phyloP scores from a whole-genome alignment of 2,113 vertebrate species.

The Tapirus terrestris region DNA sequence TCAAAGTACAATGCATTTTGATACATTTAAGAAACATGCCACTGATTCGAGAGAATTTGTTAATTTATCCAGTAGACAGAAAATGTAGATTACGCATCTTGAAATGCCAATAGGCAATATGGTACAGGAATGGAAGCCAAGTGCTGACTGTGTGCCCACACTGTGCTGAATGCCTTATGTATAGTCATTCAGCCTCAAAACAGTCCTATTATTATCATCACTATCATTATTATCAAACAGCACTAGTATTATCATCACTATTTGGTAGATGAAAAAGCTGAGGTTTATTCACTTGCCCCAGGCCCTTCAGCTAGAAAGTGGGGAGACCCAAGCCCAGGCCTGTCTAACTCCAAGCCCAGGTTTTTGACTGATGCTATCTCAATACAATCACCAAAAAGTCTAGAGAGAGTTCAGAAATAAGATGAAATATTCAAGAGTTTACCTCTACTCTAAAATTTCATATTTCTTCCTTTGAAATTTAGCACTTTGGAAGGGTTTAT shows the following conservation, averaged over 20 bases:
- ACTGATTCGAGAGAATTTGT: not conserved
- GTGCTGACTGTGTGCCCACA: not conserved
- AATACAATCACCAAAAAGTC: not conserved
- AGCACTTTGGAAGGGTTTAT: not conserved
- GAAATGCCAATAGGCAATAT: not conserved
- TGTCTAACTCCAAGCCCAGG: not conserved
- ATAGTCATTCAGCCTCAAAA: not conserved
- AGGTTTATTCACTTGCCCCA: not conserved
- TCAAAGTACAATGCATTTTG: not conserved
- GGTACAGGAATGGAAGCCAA: not conserved
- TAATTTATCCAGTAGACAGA: not conserved
- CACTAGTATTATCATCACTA: not conserved
- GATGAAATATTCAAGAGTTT: not conserved
- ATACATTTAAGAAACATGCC: not conserved
- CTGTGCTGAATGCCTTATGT: not conserved
- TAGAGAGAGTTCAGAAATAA: not conserved
- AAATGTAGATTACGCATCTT: not conserved
- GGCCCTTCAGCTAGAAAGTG: not conserved
- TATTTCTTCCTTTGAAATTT: conserved; percentile 18
- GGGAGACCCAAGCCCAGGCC: not conserved
- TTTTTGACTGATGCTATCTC: not conserved
- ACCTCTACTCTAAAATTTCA: not conserved
- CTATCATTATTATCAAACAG: not conserved
- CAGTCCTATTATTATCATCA: not conserved
- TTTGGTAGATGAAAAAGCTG: not conserved